A percentile compares a stretch with the other conserved stretches of the same genome.
Conservation (phyloP, 2,113 vertebrate species). For the Hypocryptadius cinnamomeus region DNA sequence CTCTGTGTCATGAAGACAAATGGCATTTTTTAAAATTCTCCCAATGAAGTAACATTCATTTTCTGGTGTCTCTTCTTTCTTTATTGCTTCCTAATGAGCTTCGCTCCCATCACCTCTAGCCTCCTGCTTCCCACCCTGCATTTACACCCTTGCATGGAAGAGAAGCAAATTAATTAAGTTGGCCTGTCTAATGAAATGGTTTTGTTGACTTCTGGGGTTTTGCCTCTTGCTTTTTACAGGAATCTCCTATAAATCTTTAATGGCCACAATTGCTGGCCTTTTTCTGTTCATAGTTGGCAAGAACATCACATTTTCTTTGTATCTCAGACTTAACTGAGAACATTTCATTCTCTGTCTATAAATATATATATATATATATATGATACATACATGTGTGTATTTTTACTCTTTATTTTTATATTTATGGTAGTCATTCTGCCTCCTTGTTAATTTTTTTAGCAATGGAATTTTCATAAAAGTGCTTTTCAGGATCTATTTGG, state of each 20-base stretch:
- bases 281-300: background rate
- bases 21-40: constrained; percentile 48
- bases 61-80: constrained; percentile 18
- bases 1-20: constrained; percentile 71
- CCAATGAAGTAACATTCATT: constrained; percentile 36
- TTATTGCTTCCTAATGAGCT: constrained; percentile 67
- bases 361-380: background rate
- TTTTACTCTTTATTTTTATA: constrained; percentile 21
- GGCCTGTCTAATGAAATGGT: background rate
- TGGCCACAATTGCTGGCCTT: background rate
- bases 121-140: background rate
- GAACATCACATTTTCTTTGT: background rate
- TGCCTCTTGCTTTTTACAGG: background rate
- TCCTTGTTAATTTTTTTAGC: constrained; percentile 24
- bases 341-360: background rate
- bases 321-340: background rate
- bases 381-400: background rate
- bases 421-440: background rate
- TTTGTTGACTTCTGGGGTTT: background rate
- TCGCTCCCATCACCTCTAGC: constrained; percentile 17
- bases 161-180: constrained; percentile 27
- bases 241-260: background rate
- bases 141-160: background rate
- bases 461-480: background rate
- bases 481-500: background rate